Conservation (phyloP, 2,113 vertebrate species). For the Amblyopsis rosae region DNA sequence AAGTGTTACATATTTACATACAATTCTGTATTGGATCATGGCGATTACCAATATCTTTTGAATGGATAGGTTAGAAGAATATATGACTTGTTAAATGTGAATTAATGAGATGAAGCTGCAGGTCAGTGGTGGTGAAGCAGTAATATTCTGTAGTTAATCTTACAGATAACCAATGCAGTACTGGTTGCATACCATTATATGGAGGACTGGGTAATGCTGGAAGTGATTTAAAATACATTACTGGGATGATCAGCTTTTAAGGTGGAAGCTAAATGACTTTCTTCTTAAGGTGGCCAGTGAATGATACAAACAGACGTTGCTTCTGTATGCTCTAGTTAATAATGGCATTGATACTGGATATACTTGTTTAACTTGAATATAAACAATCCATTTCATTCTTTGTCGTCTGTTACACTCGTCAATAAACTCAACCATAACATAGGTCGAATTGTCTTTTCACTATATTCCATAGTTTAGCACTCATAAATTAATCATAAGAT, state of each 20-base stretch:
- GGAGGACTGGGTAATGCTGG: background rate
- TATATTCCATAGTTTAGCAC: no score
- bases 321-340: background rate
- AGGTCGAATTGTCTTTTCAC: background rate
- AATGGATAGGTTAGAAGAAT: background rate
- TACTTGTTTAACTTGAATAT: background rate
- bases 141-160: constrained; percentile 1
- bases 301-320: background rate
- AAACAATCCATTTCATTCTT: background rate
- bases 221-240: constrained; percentile 17
- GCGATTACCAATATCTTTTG: background rate
- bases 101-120: background rate
- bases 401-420: background rate
- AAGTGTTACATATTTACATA: background rate
- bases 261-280: background rate
- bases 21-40: background rate
- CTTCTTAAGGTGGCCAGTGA: constrained; percentile 1
- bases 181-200: background rate
- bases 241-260: constrained; percentile 4
- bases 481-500: no score
- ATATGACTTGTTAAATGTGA: background rate
- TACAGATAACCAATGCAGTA: background rate
- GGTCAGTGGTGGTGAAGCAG: background rate
- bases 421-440: background rate
- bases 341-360: no score